These are phyloP conservation scores for Hyposmocoma kahamanoa DNA, from an alignment of 1,140 invertebrate species.

Conservation along the genomic window DNA sequence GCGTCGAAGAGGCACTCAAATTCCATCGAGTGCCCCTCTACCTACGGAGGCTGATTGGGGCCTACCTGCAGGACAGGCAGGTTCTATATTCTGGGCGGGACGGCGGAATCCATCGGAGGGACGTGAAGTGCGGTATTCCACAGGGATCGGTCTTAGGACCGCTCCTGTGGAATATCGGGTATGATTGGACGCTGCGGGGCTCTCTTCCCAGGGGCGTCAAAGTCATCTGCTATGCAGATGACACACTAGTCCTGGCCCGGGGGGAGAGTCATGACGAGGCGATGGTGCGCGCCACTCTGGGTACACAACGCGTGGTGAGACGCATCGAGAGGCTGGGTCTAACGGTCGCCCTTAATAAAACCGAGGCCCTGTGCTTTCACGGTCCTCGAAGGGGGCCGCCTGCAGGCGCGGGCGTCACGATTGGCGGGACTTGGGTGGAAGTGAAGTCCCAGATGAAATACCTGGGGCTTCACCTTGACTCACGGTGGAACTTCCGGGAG, in stretches of 20 bases:
- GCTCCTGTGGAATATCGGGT: constrained; percentile 33
- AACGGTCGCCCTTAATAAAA: background rate
- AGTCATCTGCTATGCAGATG: constrained; percentile 4
- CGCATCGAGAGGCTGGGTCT: background rate
- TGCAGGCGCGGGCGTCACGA: too few species aligned
- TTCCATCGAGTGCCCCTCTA: constrained; percentile 2
- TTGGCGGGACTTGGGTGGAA: too few species aligned
- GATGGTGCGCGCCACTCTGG: background rate
- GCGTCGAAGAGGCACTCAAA: constrained; percentile 2
- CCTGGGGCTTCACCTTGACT: background rate
- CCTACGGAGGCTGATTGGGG: background rate
- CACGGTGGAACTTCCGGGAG: background rate
- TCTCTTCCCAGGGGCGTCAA: constrained; percentile 4
- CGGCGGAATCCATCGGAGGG: background rate
- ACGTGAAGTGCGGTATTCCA: constrained; percentile 9
- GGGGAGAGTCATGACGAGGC: background rate
- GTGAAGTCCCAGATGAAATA: too few species aligned
- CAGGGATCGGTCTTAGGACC: constrained; percentile 38
- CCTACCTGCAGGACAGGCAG: background rate
- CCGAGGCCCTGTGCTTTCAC: background rate
- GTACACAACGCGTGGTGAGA: background rate
- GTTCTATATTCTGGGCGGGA: background rate
- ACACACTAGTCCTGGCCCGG: constrained; percentile 2
- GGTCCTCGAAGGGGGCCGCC: too few species aligned
- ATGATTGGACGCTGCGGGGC: constrained; percentile 25